Evolutionary conservation across 2,113 vertebrate species (phyloP), one percentile per base, ranked within the genome.

Genomic region (Phylloscopus trochiloides): DNA sequence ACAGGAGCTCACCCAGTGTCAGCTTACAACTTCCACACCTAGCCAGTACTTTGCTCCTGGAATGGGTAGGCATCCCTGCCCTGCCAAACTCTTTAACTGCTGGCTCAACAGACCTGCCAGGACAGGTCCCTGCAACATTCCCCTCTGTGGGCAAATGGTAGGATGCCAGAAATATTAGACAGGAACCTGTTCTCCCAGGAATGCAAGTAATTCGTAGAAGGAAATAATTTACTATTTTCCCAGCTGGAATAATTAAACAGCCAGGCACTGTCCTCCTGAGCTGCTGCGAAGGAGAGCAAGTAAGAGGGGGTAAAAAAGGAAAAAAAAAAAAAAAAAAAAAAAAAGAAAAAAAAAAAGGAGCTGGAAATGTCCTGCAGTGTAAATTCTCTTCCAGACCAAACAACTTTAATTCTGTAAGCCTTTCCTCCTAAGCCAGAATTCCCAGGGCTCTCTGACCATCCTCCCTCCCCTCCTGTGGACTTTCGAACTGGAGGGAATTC

Each of bases 121-220:
- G 98, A 97, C 98, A 98, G 93, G 98, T 97, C 98, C 80, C 91
- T 91, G 96, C 94, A 97, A 96, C 96, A 92, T 94, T 97, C 96
- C 91, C 96, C 92, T 95, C 96, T 92, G 84, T 96, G 92, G 86
- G 97, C 93, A 93, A 92, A 97, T 96, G 96, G 96, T 93, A 96
- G 95, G 82, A 94, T 95, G 96, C 95, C 94, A 96, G 95, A 96
- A 95, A 91, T 96, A 92, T 97, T 96, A 97, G 97, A 97, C 97
- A 97, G 95, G 97, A 98, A 98, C 98, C 98, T 98, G 98, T 98
- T 98, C 97, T 98, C 98, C 98, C 96, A 86, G 97, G 98, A 98
- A 98, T 97, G 97, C 95, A 95, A 95, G 97, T 93, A 97, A 98
- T 97, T 96, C 97, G 97, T 97, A 97, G 96, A 95, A 97, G 96